Base-by-base conservation (phyloP, 2,888 invertebrate species). In the Oeneis ivallda region DNA sequence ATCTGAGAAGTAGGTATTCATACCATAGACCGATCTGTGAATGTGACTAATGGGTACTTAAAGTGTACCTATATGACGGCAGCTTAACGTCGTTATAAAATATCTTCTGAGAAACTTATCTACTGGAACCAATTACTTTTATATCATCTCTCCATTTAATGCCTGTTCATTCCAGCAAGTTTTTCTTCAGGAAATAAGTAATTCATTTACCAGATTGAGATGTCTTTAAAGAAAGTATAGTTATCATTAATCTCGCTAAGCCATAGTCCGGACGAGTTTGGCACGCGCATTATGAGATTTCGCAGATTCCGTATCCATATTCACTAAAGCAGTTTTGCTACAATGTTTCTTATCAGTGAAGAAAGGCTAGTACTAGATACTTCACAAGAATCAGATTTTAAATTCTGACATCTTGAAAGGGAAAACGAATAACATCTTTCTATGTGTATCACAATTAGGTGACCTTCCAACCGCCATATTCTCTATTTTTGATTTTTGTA, bases 171-270 rank as follows among this genome's bases (percentile, higher is more conserved):
- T n/a, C 7, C n/a, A 0, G 6, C 2, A 6, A 57, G 57, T 57
- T 45, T 26, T 45, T 43, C 26, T 32, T n/a, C 45, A 43, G 15
- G 37, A 37, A 54, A 19, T 57, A 43, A 57, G 41, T n/a, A 19
- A 57, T 41, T 57, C 13, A 41, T 43, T 57, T 26, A 57, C 57
- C 9, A 41, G 43, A 57, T 57, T 17, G 37, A 57, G 32, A 43
- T 43, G 57, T 45, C 26, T 32, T 34, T 45, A 15, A 58, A 47
- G 34, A 58, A 47, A 58, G 58, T 45, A 32, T 45, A 11, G 45
- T 32, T 10, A 8, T 32, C 43, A 6, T 34, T 26, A 34, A 41
- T 19, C 41, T 41, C 19, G 41, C 7, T 57, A 11, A 41, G 9
- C 41, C 19, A 39, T 54, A 32, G 43, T 11, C 17, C 32, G 15